These are phyloP conservation scores for Vulpes lagopus DNA, from an alignment of 2,113 vertebrate genomes.

Conservation along the genomic window DNA sequence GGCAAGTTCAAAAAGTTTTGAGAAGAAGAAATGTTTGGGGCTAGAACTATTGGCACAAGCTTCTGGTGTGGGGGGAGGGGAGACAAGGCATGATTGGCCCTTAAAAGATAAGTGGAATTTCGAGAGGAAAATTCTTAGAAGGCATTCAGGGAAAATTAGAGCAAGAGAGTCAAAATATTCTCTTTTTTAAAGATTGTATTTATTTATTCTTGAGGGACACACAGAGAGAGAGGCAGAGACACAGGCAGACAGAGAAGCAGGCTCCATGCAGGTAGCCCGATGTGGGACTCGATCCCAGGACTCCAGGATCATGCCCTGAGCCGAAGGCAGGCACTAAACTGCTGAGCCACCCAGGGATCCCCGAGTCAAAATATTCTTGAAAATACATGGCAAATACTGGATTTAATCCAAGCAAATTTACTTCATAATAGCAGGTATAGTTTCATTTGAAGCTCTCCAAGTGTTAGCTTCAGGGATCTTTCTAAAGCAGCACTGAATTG, in stretches of 20 bases:
- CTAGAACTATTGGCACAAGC: neutral
- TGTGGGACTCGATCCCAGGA: too few relatives aligned
- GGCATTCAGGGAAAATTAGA: conserved; percentile 51
- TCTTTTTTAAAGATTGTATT: too few relatives aligned
- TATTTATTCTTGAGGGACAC: too few relatives aligned
- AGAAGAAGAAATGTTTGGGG: neutral
- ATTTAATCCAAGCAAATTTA: conserved; percentile 56
- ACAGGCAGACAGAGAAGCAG: too few relatives aligned
- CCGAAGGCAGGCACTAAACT: too few relatives aligned
- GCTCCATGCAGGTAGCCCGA: too few relatives aligned
- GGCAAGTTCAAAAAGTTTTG: neutral
- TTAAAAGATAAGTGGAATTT: conserved; percentile 64
- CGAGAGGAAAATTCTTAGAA: conserved; percentile 61
- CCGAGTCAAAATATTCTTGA: conserved; percentile 65
- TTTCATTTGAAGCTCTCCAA: neutral
- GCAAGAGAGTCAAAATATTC: conserved; percentile 52
- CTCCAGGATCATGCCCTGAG: too few relatives aligned
- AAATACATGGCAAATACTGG: conserved; percentile 55
- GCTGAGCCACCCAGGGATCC: too few relatives aligned
- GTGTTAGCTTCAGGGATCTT: neutral
- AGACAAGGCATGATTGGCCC: conserved; percentile 34
- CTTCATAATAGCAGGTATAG: neutral
- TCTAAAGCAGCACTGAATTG: neutral
- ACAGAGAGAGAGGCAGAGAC: too few relatives aligned
- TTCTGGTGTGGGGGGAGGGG: neutral